phyloP scores from a whole-genome alignment of 2,888 invertebrate genomes.

The Meliscaeva auricollis region DNA sequence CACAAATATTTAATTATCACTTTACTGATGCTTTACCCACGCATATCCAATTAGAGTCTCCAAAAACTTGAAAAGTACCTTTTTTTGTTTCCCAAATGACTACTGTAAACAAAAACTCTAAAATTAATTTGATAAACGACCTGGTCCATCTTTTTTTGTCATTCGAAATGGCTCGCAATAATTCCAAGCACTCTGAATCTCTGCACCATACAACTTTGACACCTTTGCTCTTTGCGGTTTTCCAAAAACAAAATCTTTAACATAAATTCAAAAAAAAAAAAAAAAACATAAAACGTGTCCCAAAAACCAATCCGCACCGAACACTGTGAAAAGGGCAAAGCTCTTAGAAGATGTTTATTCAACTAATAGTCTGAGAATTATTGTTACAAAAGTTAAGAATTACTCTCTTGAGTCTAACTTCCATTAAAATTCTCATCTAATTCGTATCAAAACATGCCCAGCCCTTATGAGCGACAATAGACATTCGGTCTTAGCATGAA shows the following conservation, averaged over 20 bases:
- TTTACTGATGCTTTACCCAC: not conserved
- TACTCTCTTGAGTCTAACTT: not conserved
- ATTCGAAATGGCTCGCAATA: conserved; percentile 12
- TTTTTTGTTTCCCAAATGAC: conserved; percentile 6
- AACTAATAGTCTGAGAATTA: conserved; percentile 1
- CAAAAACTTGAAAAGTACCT: not conserved
- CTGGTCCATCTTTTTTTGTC: conserved; percentile 36
- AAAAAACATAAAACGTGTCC: conserved; percentile 13
- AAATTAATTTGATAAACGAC: conserved; percentile 52
- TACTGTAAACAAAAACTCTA: not conserved
- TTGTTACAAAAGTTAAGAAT: not conserved
- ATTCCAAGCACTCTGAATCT: conserved; percentile 1
- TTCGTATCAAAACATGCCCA: too few species aligned
- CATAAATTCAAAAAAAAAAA: conserved; percentile 42
- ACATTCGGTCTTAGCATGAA: too few species aligned
- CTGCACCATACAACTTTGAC: conserved; percentile 24
- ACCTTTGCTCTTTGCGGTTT: conserved; percentile 49
- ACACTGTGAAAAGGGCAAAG: conserved; percentile 62
- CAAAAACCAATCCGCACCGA: conserved; percentile 12
- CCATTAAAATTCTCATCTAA: too few species aligned
- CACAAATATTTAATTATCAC: conserved; percentile 16
- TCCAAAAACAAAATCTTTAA: conserved; percentile 39
- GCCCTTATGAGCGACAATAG: too few species aligned
- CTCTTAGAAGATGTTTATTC: conserved; percentile 52
- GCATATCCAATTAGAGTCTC: conserved; percentile 22